Conservation (phyloP, 2,888 invertebrate genomes). For the Synanthedon formicaeformis region DNA sequence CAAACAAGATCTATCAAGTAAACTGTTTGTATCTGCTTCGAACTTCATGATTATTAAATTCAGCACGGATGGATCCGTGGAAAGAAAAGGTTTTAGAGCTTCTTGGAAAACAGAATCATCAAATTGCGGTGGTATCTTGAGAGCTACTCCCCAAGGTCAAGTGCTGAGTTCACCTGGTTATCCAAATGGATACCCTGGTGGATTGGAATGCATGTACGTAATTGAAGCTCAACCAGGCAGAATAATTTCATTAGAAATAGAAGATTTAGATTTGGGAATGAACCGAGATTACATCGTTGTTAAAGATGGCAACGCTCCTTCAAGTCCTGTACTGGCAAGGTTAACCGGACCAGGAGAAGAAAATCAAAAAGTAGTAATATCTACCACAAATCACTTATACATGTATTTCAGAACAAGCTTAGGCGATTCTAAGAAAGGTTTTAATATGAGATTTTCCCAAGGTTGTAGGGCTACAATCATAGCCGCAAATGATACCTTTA, state of each 20-base stretch:
- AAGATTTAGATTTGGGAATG: constrained; percentile 85
- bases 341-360: constrained; percentile 83
- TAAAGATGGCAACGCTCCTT: constrained; percentile 91
- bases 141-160: constrained; percentile 91
- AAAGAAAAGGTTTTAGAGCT: constrained; percentile 92
- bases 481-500: constrained; percentile 86
- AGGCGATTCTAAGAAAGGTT: constrained; percentile 90
- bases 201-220: constrained; percentile 94
- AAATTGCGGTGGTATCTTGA: constrained; percentile 87
- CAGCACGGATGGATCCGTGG: constrained; percentile 92
- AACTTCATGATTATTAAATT: constrained; percentile 99
- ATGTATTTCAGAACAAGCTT: constrained; percentile 93
- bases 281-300: constrained; percentile 89
- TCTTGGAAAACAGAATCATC: constrained; percentile 97
- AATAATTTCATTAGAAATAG: constrained; percentile 92
- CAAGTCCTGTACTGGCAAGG: constrained; percentile 84
- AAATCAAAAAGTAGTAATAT: constrained; percentile 86
- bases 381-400: constrained; percentile 89
- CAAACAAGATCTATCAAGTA: constrained; percentile 85
- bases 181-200: constrained; percentile 93
- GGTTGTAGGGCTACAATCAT: constrained; percentile 91
- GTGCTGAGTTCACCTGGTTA: constrained; percentile 91
- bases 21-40: constrained; percentile 91
- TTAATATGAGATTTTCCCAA: constrained; percentile 80
- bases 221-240: constrained; percentile 91